Base-by-base conservation (phyloP, 2,113 vertebrate species). In the Camelus dromedarius region DNA sequence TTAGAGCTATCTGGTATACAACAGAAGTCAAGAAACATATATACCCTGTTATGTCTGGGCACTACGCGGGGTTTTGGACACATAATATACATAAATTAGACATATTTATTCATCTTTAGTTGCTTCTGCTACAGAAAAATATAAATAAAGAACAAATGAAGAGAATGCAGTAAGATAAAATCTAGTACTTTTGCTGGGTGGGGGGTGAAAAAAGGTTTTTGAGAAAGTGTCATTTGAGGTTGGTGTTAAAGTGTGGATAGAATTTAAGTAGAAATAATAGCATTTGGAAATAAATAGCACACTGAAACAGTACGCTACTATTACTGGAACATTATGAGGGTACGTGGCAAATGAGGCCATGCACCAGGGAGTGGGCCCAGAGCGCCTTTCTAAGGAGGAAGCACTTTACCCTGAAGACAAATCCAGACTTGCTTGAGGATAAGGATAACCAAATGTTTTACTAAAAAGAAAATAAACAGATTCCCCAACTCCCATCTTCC, bases 401-500 rank as follows among this genome's bases (percentile, higher is more conserved):
- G 2, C 4, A 69, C 18, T 82, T 93, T 46, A 85, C 22, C 9
- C 66, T 73, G 13, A 72, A 67, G 69, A 72, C 32, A 80, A 73
- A 91, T 64, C 10, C 48, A 77, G 58, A 58, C 4, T 73, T 75
- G 12, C 19, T 50, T 46, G 30, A 86, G 56, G n/a, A 64, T 46
- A 84, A 95, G 10, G 76, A 89, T 73, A 93, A 83, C 5, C 9
- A 92, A 79, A 73, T 86, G 24, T 62, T 76, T 80, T 46, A 92
- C 52, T 79, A 38, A 83, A 76, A 86, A 82, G 5, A 42, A 42
- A 42, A 42, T 42, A 42, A 42, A 16, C 11, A 48, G 8, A 62
- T 89, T 73, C 64, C 64, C 5, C 11, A 56, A 19, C 3, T 3
- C 67, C 22, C 0, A 35, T 4, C 11, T 64, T 35, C 50, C 32